phyloP scores from a whole-genome alignment of 2,797 vertebrate species.

The Octomys mimax region DNA sequence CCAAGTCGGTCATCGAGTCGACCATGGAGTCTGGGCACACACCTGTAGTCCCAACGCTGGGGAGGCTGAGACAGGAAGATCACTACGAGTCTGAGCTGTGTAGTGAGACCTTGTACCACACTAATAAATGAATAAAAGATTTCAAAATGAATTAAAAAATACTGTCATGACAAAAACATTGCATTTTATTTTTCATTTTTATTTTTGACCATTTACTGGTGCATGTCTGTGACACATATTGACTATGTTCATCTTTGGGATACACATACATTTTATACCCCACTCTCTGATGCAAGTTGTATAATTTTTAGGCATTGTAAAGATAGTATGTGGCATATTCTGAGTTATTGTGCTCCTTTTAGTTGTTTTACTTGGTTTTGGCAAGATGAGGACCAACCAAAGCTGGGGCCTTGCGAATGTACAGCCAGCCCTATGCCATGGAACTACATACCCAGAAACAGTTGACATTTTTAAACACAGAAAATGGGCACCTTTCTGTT shows the following conservation, averaged over 20 bases:
- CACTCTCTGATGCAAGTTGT: neutral
- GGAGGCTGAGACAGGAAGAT: too few species aligned
- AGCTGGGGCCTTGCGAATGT: neutral
- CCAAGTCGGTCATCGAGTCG: too few species aligned
- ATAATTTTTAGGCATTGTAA: neutral
- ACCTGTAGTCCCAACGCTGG: too few species aligned
- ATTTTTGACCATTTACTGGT: neutral
- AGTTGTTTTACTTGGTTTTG: neutral
- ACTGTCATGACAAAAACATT: neutral
- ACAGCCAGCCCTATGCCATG: too few species aligned
- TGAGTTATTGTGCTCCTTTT: neutral
- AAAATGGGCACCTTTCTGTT: neutral
- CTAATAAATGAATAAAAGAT: too few species aligned
- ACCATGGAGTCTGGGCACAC: too few species aligned
- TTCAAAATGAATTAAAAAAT: too few species aligned
- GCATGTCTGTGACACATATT: neutral
- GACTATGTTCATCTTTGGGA: neutral
- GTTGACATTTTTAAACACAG: neutral
- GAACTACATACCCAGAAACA: too few species aligned
- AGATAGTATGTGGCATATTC: neutral
- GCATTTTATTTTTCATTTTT: neutral
- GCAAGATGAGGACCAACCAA: neutral
- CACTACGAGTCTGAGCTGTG: too few species aligned
- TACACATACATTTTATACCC: neutral
- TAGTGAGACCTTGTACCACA: too few species aligned